Evolutionary conservation across 2,113 vertebrate genomes (phyloP), one percentile per base, ranked within the genome.

Genomic region (Phaethon lepturus): DNA sequence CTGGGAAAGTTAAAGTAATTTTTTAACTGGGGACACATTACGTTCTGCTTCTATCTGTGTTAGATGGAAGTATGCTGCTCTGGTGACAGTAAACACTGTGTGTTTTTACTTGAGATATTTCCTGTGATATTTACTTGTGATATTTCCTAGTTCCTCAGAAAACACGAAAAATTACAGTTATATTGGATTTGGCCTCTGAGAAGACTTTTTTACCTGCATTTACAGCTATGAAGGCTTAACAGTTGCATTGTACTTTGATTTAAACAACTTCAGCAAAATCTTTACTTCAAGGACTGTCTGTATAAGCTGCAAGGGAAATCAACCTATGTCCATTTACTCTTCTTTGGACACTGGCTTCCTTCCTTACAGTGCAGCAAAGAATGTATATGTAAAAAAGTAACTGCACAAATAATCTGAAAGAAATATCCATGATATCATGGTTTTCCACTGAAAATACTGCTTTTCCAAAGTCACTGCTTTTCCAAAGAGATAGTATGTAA

Each of bases 271-370:
- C 10, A 38, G n/a, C 25, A 59, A 50, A 67, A 42, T 22, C 40
- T 52, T 69, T 83, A 5, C 14, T 53, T 72, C 16, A 50, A 88
- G 17, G 11, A 15, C 12, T 55, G 7, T 47, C 35, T 53, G 31
- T 49, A 7, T 45, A 42, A 81, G 7, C 47, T 68, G 53, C 26
- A 78, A 63, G 9, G 8, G 47, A 75, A 66, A 73, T 75, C 16
- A 82, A 1, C 1, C 2, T 17, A 1, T 20, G 23, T 26, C 18
- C 24, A 8, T 56, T 10, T 63, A 0, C 20, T 55, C 26, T 42
- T 53, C 38, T 79, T 60, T 49, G 20, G 38, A 47, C 11, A 17
- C 3, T 40, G 33, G 6, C 11, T 73, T 59, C 9, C 11, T 52
- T 40, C 17, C 15, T 69, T 47, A 23, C 7, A 63, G 15, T 24